Evolutionary conservation across 2,888 invertebrate species (phyloP).

Genomic region (Drosophila aldrichi): DNA sequence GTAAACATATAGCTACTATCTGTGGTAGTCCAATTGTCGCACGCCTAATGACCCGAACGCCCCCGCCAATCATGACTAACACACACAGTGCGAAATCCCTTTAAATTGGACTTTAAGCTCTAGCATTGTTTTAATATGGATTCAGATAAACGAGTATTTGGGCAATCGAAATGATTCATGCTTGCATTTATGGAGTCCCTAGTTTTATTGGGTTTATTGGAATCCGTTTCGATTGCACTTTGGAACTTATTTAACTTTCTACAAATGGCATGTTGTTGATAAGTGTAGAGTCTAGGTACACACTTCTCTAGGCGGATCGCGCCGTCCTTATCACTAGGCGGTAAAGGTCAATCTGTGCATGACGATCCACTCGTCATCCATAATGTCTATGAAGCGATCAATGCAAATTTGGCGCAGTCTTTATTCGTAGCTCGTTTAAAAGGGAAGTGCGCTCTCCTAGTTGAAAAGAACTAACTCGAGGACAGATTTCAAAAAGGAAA

Average conservation of each 20-base stretch:
- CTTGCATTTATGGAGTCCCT: constrained; percentile 55
- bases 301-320: constrained; percentile 34
- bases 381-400: constrained; percentile 32
- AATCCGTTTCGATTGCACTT: constrained; percentile 54
- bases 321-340: constrained; percentile 49
- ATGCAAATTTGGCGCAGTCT: constrained; percentile 59
- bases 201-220: constrained; percentile 26
- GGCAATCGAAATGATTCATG: constrained; percentile 41
- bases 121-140: constrained; percentile 2
- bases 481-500: background rate
- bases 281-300: constrained; percentile 61
- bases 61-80: constrained; percentile 21
- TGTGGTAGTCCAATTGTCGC: constrained; percentile 18
- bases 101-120: constrained; percentile 26
- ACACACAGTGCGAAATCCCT: background rate
- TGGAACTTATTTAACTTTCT: constrained; percentile 52
- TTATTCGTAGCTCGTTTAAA: constrained; percentile 47
- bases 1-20: constrained; percentile 30
- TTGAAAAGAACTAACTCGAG: background rate
- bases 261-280: constrained; percentile 66
- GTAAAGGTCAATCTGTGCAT: constrained; percentile 59
- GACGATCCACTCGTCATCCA: constrained; percentile 33
- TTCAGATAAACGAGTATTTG: constrained; percentile 27
- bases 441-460: constrained; percentile 42
- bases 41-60: constrained; percentile 29